Evolutionary conservation across 1,140 invertebrate species (phyloP).

Genomic region (Marisa cornuarietis): DNA sequence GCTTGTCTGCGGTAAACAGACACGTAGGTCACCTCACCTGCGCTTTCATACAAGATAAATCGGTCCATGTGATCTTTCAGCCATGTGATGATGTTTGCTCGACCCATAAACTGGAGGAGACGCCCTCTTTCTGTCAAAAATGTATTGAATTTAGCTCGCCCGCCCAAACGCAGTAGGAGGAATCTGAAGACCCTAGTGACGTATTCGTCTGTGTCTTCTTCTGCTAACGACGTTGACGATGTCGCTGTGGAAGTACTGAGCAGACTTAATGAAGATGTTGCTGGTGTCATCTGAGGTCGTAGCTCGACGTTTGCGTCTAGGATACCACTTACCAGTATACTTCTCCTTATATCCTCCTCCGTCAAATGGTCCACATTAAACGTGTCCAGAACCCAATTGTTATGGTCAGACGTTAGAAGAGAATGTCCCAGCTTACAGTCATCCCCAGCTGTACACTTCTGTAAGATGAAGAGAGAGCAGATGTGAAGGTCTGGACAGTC

Average conservation of each 20-base stretch:
- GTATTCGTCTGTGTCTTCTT: background rate
- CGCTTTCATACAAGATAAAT: background rate
- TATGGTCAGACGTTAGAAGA: background rate
- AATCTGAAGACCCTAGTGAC: background rate
- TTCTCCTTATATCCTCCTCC: background rate
- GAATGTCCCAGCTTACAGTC: conserved; percentile 4
- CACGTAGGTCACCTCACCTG: background rate
- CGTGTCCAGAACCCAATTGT: conserved; percentile 1
- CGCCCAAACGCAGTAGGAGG: background rate
- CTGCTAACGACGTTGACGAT: no score
- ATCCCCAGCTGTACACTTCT: background rate
- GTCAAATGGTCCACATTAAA: background rate
- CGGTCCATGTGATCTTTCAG: background rate
- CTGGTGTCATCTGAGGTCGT: background rate
- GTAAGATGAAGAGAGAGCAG: background rate
- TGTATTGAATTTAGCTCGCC: background rate
- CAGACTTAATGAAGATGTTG: background rate
- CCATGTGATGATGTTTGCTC: background rate
- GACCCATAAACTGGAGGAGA: background rate
- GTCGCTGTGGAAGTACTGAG: background rate
- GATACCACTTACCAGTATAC: background rate
- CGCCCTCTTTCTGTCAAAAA: background rate
- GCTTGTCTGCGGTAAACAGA: background rate
- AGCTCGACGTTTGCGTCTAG: no score
- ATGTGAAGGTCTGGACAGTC: conserved; percentile 7